Evolutionary conservation across 2,888 invertebrate genomes (phyloP), one percentile per base, ranked within the genome.

Genomic region (Tetheella fluctuosa): DNA sequence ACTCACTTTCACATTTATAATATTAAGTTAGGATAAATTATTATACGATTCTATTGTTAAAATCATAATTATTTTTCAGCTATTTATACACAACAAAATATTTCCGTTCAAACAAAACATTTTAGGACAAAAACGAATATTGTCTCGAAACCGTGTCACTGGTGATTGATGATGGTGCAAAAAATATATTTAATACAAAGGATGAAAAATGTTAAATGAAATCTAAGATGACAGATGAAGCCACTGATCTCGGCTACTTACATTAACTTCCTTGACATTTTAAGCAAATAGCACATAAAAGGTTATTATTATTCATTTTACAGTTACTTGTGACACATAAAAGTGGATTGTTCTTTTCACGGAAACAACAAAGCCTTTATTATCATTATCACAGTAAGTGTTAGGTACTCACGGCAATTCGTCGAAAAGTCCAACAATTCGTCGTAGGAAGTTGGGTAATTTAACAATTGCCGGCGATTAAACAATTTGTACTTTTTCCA

Each of bases 391-490:
- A 48, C 23, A 57, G 39, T 25, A 58, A 58, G 59, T 59, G 58
- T 76, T 71, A n/a, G n/a, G n/a, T n/a, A 80, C 74, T 80, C 79
- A 79, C 70, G 65, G 65, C 63, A 68, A 63, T 82, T 81, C 82
- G 66, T 68, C 71, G 76, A 83, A 85, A 78, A 75, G 67, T 71
- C 72, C 74, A 71, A 74, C 68, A 69, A 71, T 72, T 66, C 56
- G 67, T 64, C 70, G 65, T 59, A 70, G 72, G 73, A 80, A 80
- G 77, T 82, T 73, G 73, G 66, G 73, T 77, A 80, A 83, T 79
- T 78, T 76, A 63, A 72, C 78, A 68, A 64, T 82, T 84, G 77
- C 56, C 59, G 61, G 58, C 82, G 79, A 88, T 91, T 89, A 89
- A 82, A 85, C 83, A 89, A 89, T 84, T 77, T 79, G 74, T 76